Evolutionary conservation across 2,113 vertebrate species (phyloP), one percentile per base, ranked within the genome.

Genomic region (Illadopsis cleaveri): DNA sequence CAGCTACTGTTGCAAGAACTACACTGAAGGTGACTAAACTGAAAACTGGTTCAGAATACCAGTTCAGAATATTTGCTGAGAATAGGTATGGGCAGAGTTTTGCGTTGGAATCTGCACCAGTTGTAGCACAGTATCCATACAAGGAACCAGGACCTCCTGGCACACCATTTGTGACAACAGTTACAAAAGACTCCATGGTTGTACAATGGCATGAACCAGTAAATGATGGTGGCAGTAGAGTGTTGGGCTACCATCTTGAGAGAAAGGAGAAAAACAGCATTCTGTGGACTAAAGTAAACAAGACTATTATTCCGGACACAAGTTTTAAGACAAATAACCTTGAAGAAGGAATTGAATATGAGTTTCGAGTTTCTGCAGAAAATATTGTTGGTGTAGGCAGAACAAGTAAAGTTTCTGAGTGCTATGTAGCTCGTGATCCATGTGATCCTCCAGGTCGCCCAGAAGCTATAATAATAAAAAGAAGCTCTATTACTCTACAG

Each of bases 201-300:
- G 97, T 99, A 71, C 99, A 99, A 69, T 99, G 99, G 99, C 98
- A 99, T 92, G 99, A 99, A 89, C 99, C 99, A 86, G 97, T 99
- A 94, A 97, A 98, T 95, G 99, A 99, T 94, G 99, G 99, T 94
- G 99, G 99, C 89, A 99, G 99, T 91, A 96, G 86, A 90, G 94
- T 99, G 95, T 96, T 99, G 95, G 99, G 99, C 83, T 99, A 99
- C 82, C 99, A 99, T 96, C 98, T 99, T 90, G 99, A 99, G 95
- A 98, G 98, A 84, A 99, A 99, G 94, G 99, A 99, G 97, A 99
- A 99, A 96, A 99, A 99, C 82, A 99, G 99, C 82, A 99, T 99
- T 95, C 97, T 99, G 16, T 99, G 99, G 99, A 97, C 99, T 92
- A 99, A 99, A 97, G 98, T 99, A 66, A 99, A 99, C 97, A 99